Base-by-base conservation (phyloP, 2,797 vertebrate species). In the Aeoliscus strigatus region DNA sequence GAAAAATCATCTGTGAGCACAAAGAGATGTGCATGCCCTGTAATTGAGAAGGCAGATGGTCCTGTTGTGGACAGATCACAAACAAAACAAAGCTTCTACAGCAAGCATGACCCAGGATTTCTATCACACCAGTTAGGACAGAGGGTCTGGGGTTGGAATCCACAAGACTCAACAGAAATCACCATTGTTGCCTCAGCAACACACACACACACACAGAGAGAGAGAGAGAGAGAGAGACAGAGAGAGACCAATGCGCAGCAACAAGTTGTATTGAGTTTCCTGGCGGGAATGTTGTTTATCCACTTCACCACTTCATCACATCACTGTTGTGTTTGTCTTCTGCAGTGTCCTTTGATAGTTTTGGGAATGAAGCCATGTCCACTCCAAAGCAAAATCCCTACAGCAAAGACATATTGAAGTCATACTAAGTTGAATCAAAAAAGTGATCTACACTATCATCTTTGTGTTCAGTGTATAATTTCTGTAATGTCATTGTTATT, bases 41-140 rank as follows among this genome's bases (percentile, higher is more conserved):
- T 82, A 80, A 87, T 83, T 77, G 75, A 76, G 51, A 66, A 66
- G 66, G 80, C 82, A 82, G 81, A 80, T 82, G 77, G 76, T 67
- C 58, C 63, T 39, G 30, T 67, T 52, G 23, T 18, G 34, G 70
- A 58, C 50, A 27, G 58, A 59, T 66, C 57, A 34, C 62, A 61
- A 68, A 58, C 14, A 75, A 79, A 82, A 83, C 77, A 80, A 78
- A 72, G 70, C 56, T 63, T 80, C 48, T 14, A 25, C 36, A 27
- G 59, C 33, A 48, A 81, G 66, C 75, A 75, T 63, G 65, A 74
- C 73, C 67, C 76, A 69, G 60, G 70, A 68, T 71, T 77, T 75
- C 57, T 72, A 71, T 69, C 47, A 60, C 74, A 72, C 69, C 38
- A 17, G 74, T 58, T 48, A 64, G 66, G 69, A 80, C 75, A 81